Evolutionary conservation across 2,797 vertebrate species (phyloP).

Genomic region (Amniataba percoides): DNA sequence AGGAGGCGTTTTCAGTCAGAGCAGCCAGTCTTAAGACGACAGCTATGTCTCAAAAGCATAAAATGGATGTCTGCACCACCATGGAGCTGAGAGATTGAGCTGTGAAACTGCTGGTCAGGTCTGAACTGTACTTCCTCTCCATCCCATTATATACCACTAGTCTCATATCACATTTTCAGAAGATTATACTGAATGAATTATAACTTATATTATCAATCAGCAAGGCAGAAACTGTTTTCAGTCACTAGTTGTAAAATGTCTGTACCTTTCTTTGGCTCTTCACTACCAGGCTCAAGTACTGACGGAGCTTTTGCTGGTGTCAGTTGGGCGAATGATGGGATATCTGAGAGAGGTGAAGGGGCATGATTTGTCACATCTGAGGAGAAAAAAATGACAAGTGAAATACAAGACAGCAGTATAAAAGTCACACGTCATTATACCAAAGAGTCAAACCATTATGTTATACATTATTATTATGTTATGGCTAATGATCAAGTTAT

Average conservation of each 20-base stretch:
- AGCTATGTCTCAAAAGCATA: neutral
- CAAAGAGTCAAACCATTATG: neutral
- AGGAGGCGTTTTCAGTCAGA: constrained; percentile 21
- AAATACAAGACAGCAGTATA: constrained; percentile 14
- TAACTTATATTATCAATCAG: neutral
- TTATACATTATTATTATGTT: neutral
- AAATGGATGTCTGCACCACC: constrained; percentile 10
- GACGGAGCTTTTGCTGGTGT: constrained; percentile 76
- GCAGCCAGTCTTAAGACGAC: constrained; percentile 9
- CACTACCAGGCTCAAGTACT: constrained; percentile 66
- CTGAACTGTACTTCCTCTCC: neutral
- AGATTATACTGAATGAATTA: neutral
- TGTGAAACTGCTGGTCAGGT: neutral
- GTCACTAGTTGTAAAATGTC: neutral
- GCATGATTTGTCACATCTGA: constrained; percentile 87
- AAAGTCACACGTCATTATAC: neutral
- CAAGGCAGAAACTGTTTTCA: neutral
- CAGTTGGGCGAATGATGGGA: constrained; percentile 84
- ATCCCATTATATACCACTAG: neutral
- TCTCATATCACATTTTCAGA: neutral
- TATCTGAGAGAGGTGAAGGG: constrained; percentile 86
- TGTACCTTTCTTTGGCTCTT: constrained; percentile 91
- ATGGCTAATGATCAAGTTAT: neutral
- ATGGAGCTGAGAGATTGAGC: neutral
- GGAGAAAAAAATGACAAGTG: constrained; percentile 50